Evolutionary conservation across 2,113 vertebrate genomes (phyloP), one percentile per base, ranked within the genome.

Genomic region (Plecturocebus donacophilus): DNA sequence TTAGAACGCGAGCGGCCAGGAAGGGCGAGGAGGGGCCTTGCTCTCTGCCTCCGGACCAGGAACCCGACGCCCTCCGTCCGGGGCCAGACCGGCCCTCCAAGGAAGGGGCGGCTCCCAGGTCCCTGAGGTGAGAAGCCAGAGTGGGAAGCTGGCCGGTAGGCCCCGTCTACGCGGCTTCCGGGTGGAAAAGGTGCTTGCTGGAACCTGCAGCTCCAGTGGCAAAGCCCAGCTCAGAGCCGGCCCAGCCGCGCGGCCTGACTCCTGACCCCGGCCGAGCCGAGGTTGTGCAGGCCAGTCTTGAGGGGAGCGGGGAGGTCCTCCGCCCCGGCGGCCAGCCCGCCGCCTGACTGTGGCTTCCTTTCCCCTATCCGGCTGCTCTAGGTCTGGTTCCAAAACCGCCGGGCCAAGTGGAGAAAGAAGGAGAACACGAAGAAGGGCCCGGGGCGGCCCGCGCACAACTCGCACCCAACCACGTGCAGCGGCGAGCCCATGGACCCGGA

Each of bases 311-410:
- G 90, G 92, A 85, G 83, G 32, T 52, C 88, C 19, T 8, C 58
- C 14, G 93, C 42, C 75, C 92, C 14, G 11, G 66, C 71, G 64
- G 98, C 90, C 61, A 94, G 97, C 97, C 94, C 73, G 97, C 97
- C 94, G 82, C 96, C 97, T 99, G 87, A 97, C 13, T 10, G 23
- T 89, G 98, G 98, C 92, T 97, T 97, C 98, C 98, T 98, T 95
- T 98, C 95, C 93, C 94, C 98, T 98, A 71, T 96, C 98, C 98
- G 98, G 96, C 97, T 99, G 97, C 95, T 98, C 97, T 98, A 99
- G 99, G 99, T 99, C 42, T 99, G 99, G 99, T 99, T 99, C 98
- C 99, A 99, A 99, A 99, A 99, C 96, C 99, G 99, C 95, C 99
- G 99, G 97, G 99, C 99, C 97, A 99, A 99, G 97, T 99, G 99